Evolutionary conservation across 2,113 vertebrate genomes (phyloP), one percentile per base, ranked within the genome.

Genomic region (Hemibagrus wyckioides): DNA sequence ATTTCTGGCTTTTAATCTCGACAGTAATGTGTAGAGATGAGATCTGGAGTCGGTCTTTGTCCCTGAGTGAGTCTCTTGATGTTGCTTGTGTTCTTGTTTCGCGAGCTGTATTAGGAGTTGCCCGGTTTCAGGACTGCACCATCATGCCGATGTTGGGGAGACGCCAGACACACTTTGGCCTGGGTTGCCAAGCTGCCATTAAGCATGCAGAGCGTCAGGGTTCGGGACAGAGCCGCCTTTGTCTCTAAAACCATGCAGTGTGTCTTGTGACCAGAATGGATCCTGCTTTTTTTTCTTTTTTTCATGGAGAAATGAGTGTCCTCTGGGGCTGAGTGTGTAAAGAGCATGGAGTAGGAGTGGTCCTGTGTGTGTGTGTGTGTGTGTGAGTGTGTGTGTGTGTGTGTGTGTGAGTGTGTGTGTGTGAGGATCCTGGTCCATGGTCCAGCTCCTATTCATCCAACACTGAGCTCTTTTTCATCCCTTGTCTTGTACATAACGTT

Each of bases 201-300:
- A 87, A 80, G 87, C 88, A 88, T 88, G 85, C 87, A 76, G 59
- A 88, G 85, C 71, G 71, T 71, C 85, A 61, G 44, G 56, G 71
- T 82, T 11, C 19, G 50, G 50, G 90, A 95, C 94, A 95, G 93
- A 94, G 94, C 73, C 4, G 90, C 88, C 94, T 94, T 95, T 95
- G 95, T 95, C 93, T 92, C 91, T 41, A 10, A 28, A 65, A 77
- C 89, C 91, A 92, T 83, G 93, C 92, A 87, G 48, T 87, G 89
- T 91, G 89, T 91, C 93, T 92, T 93, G 92, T 94, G 94, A 94
- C 91, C 90, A 91, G 91, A 90, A 89, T 88, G 86, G 91, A 86
- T 89, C 85, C 87, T 92, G 91, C 90, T 88, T 92, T 92, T 93
- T 89, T 87, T 91, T 88, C 84, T 92, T 93, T 89, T 87, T 91